Percentiles rank a stretch among this genome's conserved stretches.
Evolutionary conservation across 1,140 invertebrate species (phyloP).

Genomic region (Lamellibrachia luymesi): DNA sequence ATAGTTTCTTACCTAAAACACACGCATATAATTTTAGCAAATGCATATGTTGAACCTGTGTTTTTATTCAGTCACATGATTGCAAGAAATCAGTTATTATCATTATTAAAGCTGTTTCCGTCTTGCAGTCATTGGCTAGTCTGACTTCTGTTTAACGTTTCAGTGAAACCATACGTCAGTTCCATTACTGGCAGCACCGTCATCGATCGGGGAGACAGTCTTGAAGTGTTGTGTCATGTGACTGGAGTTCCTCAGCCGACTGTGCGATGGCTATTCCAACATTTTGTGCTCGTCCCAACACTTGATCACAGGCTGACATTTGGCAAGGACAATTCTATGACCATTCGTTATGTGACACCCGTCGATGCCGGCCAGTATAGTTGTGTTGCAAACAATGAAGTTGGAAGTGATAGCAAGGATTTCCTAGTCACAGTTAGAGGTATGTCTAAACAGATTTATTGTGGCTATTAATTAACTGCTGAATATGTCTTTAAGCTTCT

Average conservation of each 20-base stretch:
- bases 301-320: background rate
- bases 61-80: too few relatives aligned
- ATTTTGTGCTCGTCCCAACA: background rate
- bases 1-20: too few relatives aligned
- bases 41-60: too few relatives aligned
- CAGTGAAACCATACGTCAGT: background rate
- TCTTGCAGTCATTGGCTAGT: background rate
- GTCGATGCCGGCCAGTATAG: background rate
- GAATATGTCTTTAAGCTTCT: too few relatives aligned
- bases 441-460: background rate
- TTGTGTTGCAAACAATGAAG: background rate
- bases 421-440: background rate
- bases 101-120: too few relatives aligned
- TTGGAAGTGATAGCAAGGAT: background rate
- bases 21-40: too few relatives aligned
- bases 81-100: too few relatives aligned
- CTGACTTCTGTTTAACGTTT: background rate
- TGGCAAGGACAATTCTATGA: background rate
- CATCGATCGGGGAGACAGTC: background rate
- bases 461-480: too few relatives aligned
- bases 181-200: background rate
- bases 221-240: background rate
- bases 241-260: background rate
- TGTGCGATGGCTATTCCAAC: background rate
- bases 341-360: background rate